phyloP scores from a whole-genome alignment of 1,140 invertebrate species.

The Caenorhabditis remanei region DNA sequence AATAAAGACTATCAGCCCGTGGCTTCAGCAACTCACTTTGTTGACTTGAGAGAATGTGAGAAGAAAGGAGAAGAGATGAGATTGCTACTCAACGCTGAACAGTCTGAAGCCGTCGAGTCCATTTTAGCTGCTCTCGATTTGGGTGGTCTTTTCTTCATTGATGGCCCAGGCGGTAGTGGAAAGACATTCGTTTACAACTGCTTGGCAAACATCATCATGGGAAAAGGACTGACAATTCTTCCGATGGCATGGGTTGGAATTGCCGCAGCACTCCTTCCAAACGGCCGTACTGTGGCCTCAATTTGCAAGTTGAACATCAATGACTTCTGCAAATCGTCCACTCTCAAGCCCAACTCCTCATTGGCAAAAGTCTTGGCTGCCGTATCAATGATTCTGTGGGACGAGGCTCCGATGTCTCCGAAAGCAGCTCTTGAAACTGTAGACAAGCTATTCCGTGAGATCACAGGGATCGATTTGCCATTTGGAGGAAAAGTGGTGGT shows the following conservation, averaged over 20 bases:
- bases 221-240: neutral
- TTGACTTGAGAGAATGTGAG: too few species aligned
- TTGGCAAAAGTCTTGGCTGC: neutral
- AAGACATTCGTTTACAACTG: constrained; percentile 38
- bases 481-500: constrained; percentile 61
- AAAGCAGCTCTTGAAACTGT: neutral
- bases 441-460: constrained; percentile 1
- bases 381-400: constrained; percentile 14
- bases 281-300: constrained; percentile 36
- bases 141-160: neutral
- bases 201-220: neutral
- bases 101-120: too few species aligned
- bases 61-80: too few species aligned
- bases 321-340: neutral
- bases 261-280: constrained; percentile 47
- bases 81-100: too few species aligned
- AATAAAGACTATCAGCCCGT: too few species aligned
- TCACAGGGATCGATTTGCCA: constrained; percentile 3
- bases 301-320: constrained; percentile 50
- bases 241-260: constrained; percentile 37
- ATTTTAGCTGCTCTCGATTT: too few species aligned
- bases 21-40: too few species aligned
- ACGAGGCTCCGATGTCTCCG: constrained; percentile 50
- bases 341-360: neutral
- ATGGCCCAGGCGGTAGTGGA: constrained; percentile 23